A percentile compares a stretch with the other conserved stretches of the same genome.
phyloP scores from a whole-genome alignment of 23 tunicate genomes.

The Trididemnum clinides region DNA sequence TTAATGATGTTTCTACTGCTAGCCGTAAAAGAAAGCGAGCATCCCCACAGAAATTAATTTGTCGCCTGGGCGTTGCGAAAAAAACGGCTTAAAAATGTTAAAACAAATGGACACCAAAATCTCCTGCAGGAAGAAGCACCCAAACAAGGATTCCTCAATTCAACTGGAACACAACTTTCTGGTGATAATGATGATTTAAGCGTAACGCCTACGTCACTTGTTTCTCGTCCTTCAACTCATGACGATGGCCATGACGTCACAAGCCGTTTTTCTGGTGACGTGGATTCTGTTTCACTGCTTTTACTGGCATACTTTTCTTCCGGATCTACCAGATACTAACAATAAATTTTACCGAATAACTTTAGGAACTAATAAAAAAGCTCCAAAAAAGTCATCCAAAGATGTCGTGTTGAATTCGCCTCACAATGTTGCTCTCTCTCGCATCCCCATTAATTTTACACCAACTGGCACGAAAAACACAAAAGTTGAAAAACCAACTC shows the following conservation, averaged over 20 bases:
- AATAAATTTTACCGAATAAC: no score
- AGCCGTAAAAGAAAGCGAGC: constrained; percentile 61
- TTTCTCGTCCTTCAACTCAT: not conserved
- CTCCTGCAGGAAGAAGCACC: constrained; percentile 82
- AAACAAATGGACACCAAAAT: constrained; percentile 2
- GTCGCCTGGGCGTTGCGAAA: not conserved
- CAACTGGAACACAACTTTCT: constrained; percentile 70
- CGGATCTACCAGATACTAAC: constrained; percentile 9
- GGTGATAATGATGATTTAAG: constrained; percentile 1
- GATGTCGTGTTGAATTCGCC: no score
- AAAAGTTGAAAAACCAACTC: no score
- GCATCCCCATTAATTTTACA: no score
- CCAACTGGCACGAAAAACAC: no score
- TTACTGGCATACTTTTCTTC: not conserved
- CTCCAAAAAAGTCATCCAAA: no score
- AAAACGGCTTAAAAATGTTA: constrained; percentile 21
- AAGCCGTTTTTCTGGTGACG: constrained; percentile 13
- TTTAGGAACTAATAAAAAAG: no score
- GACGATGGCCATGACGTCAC: not conserved
- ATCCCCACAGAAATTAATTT: constrained; percentile 58
- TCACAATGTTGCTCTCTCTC: no score
- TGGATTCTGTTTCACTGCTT: constrained; percentile 3
- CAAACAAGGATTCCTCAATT: constrained; percentile 87
- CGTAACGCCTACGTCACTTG: constrained; percentile 18
- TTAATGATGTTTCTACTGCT: not conserved